A percentile compares a stretch with the other conserved stretches of the same genome.
Evolutionary conservation across 2,888 invertebrate species (phyloP).

Genomic region (Chaitophorus viminalis): DNA sequence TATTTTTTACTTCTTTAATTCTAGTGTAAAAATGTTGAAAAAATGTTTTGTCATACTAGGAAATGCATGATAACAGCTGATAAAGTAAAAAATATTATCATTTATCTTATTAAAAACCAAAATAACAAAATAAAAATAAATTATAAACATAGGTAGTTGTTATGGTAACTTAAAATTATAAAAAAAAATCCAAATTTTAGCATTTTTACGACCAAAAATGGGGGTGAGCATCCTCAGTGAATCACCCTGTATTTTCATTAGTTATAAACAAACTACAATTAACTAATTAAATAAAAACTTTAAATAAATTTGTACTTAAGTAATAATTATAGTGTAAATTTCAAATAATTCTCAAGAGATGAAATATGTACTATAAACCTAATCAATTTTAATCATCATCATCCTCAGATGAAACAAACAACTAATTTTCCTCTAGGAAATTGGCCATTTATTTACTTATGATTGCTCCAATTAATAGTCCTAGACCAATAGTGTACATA

Average conservation of each 20-base stretch:
- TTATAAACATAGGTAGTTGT: too few species aligned
- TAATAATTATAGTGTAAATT: background rate
- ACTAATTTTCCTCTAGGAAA: constrained; percentile 95
- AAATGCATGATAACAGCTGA: too few species aligned
- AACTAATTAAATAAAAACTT: background rate
- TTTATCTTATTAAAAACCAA: too few species aligned
- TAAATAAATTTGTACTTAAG: background rate
- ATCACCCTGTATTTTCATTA: background rate
- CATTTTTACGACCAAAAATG: too few species aligned
- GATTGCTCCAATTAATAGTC: constrained; percentile 87
- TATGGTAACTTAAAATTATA: too few species aligned
- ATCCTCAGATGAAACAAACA: constrained; percentile 96
- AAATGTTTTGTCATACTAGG: too few species aligned
- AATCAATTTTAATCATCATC: constrained; percentile 76
- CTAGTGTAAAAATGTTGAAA: too few species aligned
- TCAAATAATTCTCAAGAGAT: background rate
- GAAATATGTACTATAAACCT: background rate
- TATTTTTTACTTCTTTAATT: too few species aligned
- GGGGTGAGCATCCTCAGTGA: too few species aligned
- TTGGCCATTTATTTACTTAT: constrained; percentile 94
- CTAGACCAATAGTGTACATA: constrained; percentile 77
- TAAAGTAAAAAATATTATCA: too few species aligned
- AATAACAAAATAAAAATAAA: too few species aligned
- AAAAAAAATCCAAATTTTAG: too few species aligned
- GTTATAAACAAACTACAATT: background rate